These are phyloP conservation scores for Masticophis lateralis DNA, from an alignment of 2,797 vertebrate species.

Conservation along the genomic window DNA sequence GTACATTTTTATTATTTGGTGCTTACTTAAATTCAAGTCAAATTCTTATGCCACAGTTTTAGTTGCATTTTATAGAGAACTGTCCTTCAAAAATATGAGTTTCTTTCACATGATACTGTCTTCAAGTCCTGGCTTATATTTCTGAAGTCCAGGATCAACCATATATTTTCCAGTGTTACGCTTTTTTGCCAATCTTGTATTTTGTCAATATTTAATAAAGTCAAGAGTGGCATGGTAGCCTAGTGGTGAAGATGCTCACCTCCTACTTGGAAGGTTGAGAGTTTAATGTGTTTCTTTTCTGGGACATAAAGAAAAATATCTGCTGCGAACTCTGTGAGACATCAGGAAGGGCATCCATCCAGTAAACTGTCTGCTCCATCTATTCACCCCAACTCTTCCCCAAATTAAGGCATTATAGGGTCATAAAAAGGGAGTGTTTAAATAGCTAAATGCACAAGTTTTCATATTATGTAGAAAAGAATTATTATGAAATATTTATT, in stretches of 20 bases:
- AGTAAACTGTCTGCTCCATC: background rate
- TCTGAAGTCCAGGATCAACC: background rate
- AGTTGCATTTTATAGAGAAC: background rate
- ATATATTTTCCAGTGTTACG: background rate
- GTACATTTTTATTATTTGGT: background rate
- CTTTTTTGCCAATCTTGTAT: background rate
- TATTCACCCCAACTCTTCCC: background rate
- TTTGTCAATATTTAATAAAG: background rate
- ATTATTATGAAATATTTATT: background rate
- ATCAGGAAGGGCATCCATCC: background rate
- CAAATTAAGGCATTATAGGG: background rate
- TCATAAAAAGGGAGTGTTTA: background rate
- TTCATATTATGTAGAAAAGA: rapidly evolving
- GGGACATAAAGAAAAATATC: background rate
- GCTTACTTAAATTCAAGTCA: slow-evolving; percentile 5
- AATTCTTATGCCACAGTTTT: slow-evolving; percentile 4
- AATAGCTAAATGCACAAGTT: background rate
- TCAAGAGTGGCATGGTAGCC: background rate
- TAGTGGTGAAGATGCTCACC: background rate
- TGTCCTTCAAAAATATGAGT: background rate
- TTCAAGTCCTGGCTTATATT: background rate
- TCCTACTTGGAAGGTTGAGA: background rate
- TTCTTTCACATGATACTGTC: background rate
- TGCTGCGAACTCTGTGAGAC: background rate
- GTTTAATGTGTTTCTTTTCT: background rate